phyloP scores from a whole-genome alignment of 1,140 invertebrate genomes.

The Araneus ventricosus region DNA sequence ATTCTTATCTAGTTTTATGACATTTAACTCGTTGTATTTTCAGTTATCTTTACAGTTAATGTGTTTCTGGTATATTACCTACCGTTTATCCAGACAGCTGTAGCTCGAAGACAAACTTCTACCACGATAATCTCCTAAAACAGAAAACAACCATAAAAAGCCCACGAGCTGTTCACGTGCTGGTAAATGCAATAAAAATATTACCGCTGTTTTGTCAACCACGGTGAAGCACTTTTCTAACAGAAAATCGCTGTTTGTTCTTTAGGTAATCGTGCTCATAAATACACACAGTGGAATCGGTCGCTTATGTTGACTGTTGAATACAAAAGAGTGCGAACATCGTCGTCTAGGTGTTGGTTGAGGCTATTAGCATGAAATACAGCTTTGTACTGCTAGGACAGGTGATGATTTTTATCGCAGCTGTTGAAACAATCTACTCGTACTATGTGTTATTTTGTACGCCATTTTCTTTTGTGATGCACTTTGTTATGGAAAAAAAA shows the following conservation, averaged over 20 bases:
- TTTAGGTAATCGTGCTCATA: not conserved
- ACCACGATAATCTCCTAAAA: not conserved
- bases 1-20: no score
- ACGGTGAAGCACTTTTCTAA: not conserved
- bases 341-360: not conserved
- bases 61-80: no score
- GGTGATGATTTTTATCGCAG: not conserved
- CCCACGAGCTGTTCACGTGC: not conserved
- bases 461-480: no score
- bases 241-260: not conserved
- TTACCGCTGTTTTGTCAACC: not conserved
- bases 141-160: not conserved
- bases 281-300: not conserved
- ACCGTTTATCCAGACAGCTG: no score
- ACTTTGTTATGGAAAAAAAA: no score
- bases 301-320: not conserved
- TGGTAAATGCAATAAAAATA: not conserved
- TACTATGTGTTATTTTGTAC: not conserved
- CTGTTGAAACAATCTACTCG: not conserved
- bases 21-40: no score
- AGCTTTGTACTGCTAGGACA: not conserved
- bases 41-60: no score
- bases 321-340: not conserved
- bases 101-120: not conserved
- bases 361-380: not conserved